Percentiles rank a stretch among this genome's conserved stretches.
Conservation (phyloP, 37 sponge, comb jelly and placozoan species). For the Axinella damicornis region DNA sequence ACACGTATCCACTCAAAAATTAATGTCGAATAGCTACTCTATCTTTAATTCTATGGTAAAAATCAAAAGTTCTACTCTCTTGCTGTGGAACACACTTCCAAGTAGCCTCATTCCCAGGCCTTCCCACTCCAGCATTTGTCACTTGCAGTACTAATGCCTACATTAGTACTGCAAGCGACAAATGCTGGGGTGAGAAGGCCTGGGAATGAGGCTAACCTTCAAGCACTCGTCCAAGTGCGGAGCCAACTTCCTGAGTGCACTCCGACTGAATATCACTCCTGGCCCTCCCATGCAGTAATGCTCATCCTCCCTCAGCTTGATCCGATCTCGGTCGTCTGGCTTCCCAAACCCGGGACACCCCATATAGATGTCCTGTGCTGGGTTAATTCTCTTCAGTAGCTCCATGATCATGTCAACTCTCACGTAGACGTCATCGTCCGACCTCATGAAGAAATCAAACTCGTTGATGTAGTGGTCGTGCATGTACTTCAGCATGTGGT, state of each 20-base stretch:
- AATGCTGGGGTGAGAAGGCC: too few relatives aligned
- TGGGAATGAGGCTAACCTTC: conserved; percentile 51
- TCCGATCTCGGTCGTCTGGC: conserved; percentile 39
- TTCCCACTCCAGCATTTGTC: too few relatives aligned
- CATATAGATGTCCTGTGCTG: conserved; percentile 78
- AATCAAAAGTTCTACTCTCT: too few relatives aligned
- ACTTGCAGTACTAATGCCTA: too few relatives aligned
- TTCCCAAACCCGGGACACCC: conserved; percentile 80
- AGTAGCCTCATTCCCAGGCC: too few relatives aligned
- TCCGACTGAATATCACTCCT: conserved; percentile 74
- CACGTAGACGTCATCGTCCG: conserved; percentile 82
- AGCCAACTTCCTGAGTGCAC: conserved; percentile 55
- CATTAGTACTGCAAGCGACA: too few relatives aligned
- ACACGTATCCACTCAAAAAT: too few relatives aligned
- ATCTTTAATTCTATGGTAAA: too few relatives aligned
- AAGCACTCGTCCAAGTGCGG: conserved; percentile 67
- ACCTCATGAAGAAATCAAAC: conserved; percentile 85
- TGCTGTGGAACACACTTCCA: not conserved
- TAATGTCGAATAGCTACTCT: too few relatives aligned
- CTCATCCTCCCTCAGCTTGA: conserved; percentile 59
- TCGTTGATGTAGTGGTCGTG: conserved; percentile 75
- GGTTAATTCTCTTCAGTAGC: conserved; percentile 52
- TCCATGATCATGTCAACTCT: conserved; percentile 35
- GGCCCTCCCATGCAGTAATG: conserved; percentile 91
- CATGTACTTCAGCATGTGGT: conserved; percentile 83